Conservation (phyloP, 2,888 invertebrate genomes). For the Scaptomyza polygonia region DNA sequence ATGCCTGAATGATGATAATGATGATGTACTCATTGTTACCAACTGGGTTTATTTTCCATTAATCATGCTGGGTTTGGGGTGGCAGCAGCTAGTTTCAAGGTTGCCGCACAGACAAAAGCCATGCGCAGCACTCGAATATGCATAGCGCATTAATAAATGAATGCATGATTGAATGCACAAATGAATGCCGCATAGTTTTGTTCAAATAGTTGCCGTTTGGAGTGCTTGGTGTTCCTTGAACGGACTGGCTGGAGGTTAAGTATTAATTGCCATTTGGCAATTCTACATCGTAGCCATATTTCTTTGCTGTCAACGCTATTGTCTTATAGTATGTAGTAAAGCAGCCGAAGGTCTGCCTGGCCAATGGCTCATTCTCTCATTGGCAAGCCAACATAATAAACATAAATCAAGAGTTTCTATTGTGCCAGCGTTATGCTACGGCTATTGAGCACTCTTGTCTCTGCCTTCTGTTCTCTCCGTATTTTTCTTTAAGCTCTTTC, state of each 20-base stretch:
- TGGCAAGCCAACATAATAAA: constrained; percentile 75
- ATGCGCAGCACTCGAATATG: constrained; percentile 48
- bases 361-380: constrained; percentile 18
- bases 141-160: constrained; percentile 52
- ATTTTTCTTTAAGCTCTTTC: background rate
- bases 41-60: constrained; percentile 69
- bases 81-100: constrained; percentile 50
- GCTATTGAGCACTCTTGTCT: constrained; percentile 34
- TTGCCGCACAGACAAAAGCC: constrained; percentile 38
- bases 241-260: constrained; percentile 27
- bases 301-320: constrained; percentile 70
- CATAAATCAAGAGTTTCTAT: constrained; percentile 72
- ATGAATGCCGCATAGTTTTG: constrained; percentile 24
- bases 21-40: constrained; percentile 47
- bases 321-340: constrained; percentile 56
- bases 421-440: constrained; percentile 39
- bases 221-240: background rate
- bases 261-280: constrained; percentile 68
- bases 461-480: background rate
- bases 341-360: constrained; percentile 23
- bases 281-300: constrained; percentile 54
- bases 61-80: constrained; percentile 52
- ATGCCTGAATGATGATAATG: constrained; percentile 39
- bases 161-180: constrained; percentile 63
- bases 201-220: constrained; percentile 18